Evolutionary conservation across 2,888 invertebrate genomes (phyloP).

Genomic region (Didymodactylos carnosus): DNA sequence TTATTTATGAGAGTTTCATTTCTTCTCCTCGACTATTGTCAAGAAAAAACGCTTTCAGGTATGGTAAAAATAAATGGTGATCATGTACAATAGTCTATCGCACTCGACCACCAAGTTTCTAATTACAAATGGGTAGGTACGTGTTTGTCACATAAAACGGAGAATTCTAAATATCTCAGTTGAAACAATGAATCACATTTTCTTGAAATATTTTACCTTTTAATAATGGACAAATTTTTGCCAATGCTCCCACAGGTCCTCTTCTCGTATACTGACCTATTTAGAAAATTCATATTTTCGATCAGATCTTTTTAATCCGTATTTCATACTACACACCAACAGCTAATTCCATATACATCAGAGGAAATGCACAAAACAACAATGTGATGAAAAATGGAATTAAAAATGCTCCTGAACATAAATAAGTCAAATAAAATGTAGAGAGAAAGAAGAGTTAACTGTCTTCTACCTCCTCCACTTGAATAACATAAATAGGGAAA

Average conservation of each 20-base stretch:
- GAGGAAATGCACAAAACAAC: slow-evolving; percentile 67
- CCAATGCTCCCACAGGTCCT: slow-evolving; percentile 72
- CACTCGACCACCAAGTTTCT: too few species aligned
- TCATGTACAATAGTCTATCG: too few species aligned
- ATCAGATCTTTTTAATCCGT: not conserved
- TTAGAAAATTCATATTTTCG: not conserved
- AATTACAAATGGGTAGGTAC: too few species aligned
- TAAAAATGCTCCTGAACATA: slow-evolving; percentile 62
- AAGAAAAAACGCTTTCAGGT: too few species aligned
- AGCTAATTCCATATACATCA: slow-evolving; percentile 78
- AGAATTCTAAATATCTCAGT: too few species aligned
- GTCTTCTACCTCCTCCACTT: slow-evolving; percentile 6
- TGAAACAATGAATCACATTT: too few species aligned
- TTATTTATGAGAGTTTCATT: too few species aligned
- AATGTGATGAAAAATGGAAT: slow-evolving; percentile 80
- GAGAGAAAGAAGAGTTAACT: not conserved
- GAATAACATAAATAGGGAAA: not conserved
- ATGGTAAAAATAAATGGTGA: too few species aligned
- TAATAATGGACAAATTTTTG: slow-evolving; percentile 70
- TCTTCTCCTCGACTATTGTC: too few species aligned
- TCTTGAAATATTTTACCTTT: too few species aligned
- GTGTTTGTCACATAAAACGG: too few species aligned
- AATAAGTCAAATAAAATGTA: not conserved
- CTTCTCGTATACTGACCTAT: slow-evolving; percentile 30
- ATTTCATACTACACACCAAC: slow-evolving; percentile 69